phyloP scores from a whole-genome alignment of 2,113 vertebrate genomes.

The Gobius niger region DNA sequence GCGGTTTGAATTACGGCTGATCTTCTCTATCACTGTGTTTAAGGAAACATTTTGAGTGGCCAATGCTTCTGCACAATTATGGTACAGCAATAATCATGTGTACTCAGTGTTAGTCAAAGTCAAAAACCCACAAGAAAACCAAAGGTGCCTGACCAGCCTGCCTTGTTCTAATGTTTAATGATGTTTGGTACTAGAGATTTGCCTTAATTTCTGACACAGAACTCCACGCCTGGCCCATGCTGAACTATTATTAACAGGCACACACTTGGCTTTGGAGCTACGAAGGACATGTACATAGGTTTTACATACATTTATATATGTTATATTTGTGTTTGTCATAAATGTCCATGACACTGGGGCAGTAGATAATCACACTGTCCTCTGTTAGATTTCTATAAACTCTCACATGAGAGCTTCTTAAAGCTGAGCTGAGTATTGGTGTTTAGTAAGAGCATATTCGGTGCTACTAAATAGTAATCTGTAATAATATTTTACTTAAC shows the following conservation, averaged over 20 bases:
- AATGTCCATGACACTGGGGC: constrained; percentile 68
- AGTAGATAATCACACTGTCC: constrained; percentile 45
- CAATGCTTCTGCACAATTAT: constrained; percentile 10
- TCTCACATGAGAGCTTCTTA: constrained; percentile 28
- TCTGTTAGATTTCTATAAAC: constrained; percentile 42
- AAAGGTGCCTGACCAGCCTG: constrained; percentile 67
- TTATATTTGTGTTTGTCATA: constrained; percentile 13
- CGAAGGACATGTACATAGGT: constrained; percentile 77
- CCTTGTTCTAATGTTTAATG: constrained; percentile 35
- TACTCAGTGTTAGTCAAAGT: constrained; percentile 17
- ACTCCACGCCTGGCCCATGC: constrained; percentile 36
- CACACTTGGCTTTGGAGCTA: constrained; percentile 57
- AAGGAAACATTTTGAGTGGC: constrained; percentile 1
- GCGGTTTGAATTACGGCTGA: neutral
- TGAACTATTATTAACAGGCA: constrained; percentile 52
- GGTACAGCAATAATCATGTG: constrained; percentile 19
- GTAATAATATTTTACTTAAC: constrained; percentile 38
- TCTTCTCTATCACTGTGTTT: neutral
- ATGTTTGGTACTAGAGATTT: constrained; percentile 46
- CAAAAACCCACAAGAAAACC: constrained; percentile 59
- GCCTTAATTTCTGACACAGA: constrained; percentile 37
- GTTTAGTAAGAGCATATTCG: constrained; percentile 55
- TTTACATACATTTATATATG: constrained; percentile 68
- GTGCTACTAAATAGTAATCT: constrained; percentile 49
- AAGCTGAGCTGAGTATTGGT: constrained; percentile 32